A percentile compares a stretch with the other conserved stretches of the same genome.
These are phyloP conservation scores for Beris morrisii DNA, from an alignment of 2,888 invertebrate genomes.

Conservation along the genomic window DNA sequence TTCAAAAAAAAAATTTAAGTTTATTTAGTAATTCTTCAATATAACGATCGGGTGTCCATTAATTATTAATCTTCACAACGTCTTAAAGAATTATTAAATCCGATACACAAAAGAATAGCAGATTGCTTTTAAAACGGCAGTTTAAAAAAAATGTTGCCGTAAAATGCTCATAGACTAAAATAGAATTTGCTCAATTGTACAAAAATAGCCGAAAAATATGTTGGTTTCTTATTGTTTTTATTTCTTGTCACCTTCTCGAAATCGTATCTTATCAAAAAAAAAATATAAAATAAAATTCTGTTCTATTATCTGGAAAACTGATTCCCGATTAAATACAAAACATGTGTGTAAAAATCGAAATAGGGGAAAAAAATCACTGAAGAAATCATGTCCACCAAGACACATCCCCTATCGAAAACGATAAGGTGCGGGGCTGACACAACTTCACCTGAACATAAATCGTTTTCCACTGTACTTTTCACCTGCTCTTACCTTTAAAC, in stretches of 20 bases:
- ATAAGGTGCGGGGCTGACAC: background rate
- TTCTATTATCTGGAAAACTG: conserved; percentile 16
- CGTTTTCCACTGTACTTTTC: conserved; percentile 24
- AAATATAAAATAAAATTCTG: background rate
- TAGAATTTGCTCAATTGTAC: background rate
- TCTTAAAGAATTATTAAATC: background rate
- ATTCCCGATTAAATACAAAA: conserved; percentile 21
- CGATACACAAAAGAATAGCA: background rate
- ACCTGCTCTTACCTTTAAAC: conserved; percentile 5
- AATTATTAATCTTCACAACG: conserved; percentile 17
- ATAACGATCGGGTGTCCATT: conserved; percentile 5
- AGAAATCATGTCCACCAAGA: no score
- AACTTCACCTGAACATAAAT: conserved; percentile 14
- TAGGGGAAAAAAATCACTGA: background rate
- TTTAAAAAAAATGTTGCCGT: background rate
- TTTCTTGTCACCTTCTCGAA: conserved; percentile 1
- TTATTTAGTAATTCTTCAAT: no score
- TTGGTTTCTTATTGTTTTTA: conserved; percentile 7
- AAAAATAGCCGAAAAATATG: conserved; percentile 13
- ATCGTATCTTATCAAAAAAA: conserved; percentile 29
- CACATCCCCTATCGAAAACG: background rate
- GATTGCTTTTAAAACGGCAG: conserved; percentile 13
- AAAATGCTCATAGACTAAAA: background rate
- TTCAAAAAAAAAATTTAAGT: no score
- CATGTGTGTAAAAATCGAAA: conserved; percentile 11